Evolutionary conservation across 2,888 invertebrate species (phyloP).

Genomic region (Rhamnusium bicolor): DNA sequence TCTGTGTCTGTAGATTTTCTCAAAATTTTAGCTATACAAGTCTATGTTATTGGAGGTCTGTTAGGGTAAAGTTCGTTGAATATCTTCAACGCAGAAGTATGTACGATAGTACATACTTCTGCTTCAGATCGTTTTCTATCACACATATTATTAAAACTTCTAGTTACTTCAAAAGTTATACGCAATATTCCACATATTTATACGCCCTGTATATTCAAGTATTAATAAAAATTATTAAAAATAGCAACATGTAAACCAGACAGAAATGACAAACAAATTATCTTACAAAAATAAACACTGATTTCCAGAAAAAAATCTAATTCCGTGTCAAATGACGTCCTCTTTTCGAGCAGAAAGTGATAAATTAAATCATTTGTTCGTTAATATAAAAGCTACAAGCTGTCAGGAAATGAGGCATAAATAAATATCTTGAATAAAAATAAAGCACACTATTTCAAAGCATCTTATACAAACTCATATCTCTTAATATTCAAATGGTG

Average conservation of each 20-base stretch:
- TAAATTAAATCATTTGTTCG: conserved; percentile 19
- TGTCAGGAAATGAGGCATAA: conserved; percentile 16
- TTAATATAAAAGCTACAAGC: neutral
- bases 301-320: conserved; percentile 1
- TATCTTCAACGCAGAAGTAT: too few species aligned
- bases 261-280: conserved; percentile 7
- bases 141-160: too few species aligned
- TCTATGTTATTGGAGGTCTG: too few species aligned
- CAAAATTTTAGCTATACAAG: too few species aligned
- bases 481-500: neutral
- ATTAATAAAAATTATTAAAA: neutral
- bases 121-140: too few species aligned
- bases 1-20: too few species aligned
- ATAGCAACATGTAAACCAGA: conserved; percentile 4
- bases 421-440: neutral
- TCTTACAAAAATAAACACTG: conserved; percentile 1
- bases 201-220: neutral
- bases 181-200: too few species aligned
- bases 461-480: neutral
- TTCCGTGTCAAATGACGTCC: neutral
- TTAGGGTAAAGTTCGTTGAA: too few species aligned
- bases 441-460: neutral
- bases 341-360: neutral
- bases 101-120: too few species aligned
- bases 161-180: too few species aligned